Conservation (phyloP, 2,113 vertebrate genomes). For the Antechinus stuartii region DNA sequence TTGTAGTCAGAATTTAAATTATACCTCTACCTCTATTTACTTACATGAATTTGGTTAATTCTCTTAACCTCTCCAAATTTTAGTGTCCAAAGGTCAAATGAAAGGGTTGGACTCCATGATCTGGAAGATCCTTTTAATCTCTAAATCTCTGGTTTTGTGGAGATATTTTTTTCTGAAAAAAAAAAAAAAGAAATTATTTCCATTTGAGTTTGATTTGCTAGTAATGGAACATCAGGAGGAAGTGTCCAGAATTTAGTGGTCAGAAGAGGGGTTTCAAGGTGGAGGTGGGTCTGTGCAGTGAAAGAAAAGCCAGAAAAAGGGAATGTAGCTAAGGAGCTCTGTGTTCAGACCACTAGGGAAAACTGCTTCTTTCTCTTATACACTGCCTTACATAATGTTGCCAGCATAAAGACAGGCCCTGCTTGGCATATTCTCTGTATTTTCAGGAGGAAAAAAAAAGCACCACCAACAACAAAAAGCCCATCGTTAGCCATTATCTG, state of each 20-base stretch:
- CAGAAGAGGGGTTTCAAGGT: not conserved
- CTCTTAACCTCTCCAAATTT: not conserved
- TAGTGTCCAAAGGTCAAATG: not conserved
- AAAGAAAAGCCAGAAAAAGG: not conserved
- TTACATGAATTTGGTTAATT: no score
- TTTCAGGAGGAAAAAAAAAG: not conserved
- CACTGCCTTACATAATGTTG: not conserved
- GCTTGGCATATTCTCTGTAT: not conserved
- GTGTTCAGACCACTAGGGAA: not conserved
- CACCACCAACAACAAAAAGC: slow-evolving; percentile 6
- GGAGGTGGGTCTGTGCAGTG: not conserved
- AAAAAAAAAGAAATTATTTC: not conserved
- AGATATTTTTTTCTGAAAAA: not conserved
- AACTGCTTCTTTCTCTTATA: not conserved
- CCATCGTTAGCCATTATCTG: slow-evolving; percentile 69
- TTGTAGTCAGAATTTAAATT: not conserved
- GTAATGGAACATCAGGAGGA: not conserved
- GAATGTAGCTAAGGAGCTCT: not conserved
- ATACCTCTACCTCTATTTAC: not conserved
- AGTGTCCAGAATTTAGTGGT: not conserved
- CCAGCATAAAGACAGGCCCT: not conserved
- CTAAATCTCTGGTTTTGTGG: not conserved
- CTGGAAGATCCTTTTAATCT: not conserved
- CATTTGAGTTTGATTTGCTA: not conserved
- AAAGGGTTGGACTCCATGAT: not conserved